Evolutionary conservation across 2,888 invertebrate species (phyloP).

Genomic region (Sisyra nigra): DNA sequence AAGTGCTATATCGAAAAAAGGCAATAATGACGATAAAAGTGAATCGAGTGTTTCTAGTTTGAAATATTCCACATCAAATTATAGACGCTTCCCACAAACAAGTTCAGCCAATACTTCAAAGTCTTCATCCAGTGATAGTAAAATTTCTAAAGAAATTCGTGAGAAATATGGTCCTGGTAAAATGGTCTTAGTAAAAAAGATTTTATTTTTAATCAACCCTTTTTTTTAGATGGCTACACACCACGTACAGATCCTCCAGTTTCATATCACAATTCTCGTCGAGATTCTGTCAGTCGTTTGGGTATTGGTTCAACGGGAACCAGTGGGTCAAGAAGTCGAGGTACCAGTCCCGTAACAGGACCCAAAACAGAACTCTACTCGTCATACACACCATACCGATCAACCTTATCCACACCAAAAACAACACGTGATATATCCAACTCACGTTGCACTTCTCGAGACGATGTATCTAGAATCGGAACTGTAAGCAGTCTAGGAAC

Average conservation of each 20-base stretch:
- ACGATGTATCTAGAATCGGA: slow-evolving; percentile 6
- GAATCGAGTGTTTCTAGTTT: neutral
- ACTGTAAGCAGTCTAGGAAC: neutral
- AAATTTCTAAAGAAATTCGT: slow-evolving; percentile 6
- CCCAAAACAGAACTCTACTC: slow-evolving; percentile 4
- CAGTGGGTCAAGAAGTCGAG: slow-evolving; percentile 4
- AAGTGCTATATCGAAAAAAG: neutral
- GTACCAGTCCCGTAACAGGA: slow-evolving; percentile 4
- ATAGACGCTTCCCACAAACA: neutral
- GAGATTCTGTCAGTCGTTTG: neutral
- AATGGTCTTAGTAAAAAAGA: neutral
- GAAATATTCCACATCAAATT: slow-evolving; percentile 2
- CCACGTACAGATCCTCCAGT: slow-evolving; percentile 3
- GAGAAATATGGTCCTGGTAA: slow-evolving; percentile 7
- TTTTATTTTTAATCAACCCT: neutral
- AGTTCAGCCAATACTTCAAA: neutral
- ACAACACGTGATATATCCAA: neutral
- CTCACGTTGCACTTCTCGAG: slow-evolving; percentile 6
- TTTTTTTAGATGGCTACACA: slow-evolving; percentile 1
- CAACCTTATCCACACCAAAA: neutral
- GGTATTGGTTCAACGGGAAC: neutral
- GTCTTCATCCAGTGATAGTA: neutral
- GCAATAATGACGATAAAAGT: slow-evolving; percentile 1
- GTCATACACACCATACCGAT: slow-evolving; percentile 1
- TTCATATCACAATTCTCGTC: neutral